Evolutionary conservation across 2,888 invertebrate species (phyloP).

Genomic region (Standfussiana lucernea): DNA sequence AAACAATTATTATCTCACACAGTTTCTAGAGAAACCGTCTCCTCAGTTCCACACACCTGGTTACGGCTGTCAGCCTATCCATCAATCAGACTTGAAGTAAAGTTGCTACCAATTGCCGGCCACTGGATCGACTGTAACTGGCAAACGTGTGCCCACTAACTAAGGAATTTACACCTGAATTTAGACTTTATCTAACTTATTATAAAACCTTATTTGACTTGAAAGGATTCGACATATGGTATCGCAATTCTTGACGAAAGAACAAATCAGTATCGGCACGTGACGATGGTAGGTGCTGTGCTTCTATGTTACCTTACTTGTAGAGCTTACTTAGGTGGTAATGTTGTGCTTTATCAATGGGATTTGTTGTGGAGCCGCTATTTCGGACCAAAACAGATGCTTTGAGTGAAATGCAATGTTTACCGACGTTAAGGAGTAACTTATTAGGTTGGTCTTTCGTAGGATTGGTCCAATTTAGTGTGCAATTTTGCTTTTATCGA

Average conservation of each 20-base stretch:
- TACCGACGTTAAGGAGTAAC: slow-evolving; percentile 21
- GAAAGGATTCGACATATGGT: slow-evolving; percentile 70
- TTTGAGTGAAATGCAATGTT: slow-evolving; percentile 24
- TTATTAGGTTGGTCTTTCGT: slow-evolving; percentile 24
- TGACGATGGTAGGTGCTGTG: slow-evolving; percentile 78
- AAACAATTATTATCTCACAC: slow-evolving; percentile 74
- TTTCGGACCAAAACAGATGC: slow-evolving; percentile 48
- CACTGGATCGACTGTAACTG: slow-evolving; percentile 81
- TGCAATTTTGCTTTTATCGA: neutral
- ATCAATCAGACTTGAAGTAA: slow-evolving; percentile 83
- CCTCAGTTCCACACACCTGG: slow-evolving; percentile 75
- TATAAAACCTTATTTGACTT: slow-evolving; percentile 65
- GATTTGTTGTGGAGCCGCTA: slow-evolving; percentile 60
- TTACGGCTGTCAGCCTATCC: slow-evolving; percentile 81
- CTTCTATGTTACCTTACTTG: slow-evolving; percentile 80
- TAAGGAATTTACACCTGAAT: slow-evolving; percentile 60
- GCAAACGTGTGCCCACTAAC: slow-evolving; percentile 66
- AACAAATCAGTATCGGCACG: slow-evolving; percentile 83
- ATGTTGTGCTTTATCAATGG: slow-evolving; percentile 74
- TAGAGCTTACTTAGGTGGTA: slow-evolving; percentile 66
- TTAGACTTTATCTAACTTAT: slow-evolving; percentile 69
- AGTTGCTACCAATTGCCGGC: slow-evolving; percentile 81
- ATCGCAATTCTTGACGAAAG: slow-evolving; percentile 70
- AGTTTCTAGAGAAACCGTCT: slow-evolving; percentile 83
- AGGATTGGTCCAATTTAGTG: slow-evolving; percentile 18